These are phyloP conservation scores for Eupeodes corollae DNA, from an alignment of 1,140 invertebrate species.

Conservation along the genomic window DNA sequence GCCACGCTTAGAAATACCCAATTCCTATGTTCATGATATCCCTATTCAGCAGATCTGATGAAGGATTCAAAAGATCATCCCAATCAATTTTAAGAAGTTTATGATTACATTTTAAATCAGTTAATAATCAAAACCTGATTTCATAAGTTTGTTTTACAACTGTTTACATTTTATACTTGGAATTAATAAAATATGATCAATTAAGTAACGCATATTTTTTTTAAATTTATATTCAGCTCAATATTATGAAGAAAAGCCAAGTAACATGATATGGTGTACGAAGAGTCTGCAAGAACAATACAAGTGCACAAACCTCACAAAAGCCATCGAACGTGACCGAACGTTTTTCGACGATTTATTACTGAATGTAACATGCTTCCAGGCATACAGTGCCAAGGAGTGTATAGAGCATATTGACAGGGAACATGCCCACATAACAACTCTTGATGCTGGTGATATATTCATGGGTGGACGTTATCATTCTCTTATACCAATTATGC, in stretches of 20 bases:
- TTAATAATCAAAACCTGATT: no score
- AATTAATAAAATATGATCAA: no score
- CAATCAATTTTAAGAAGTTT: no score
- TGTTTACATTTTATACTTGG: no score
- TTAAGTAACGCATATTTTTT: no score
- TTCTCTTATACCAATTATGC: constrained; percentile 81
- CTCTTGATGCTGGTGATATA: constrained; percentile 84
- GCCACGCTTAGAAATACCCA: no score
- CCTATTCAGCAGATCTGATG: no score
- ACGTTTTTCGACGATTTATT: constrained; percentile 49
- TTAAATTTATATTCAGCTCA: constrained; percentile 17
- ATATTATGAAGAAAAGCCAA: constrained; percentile 25
- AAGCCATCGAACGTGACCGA: constrained; percentile 51
- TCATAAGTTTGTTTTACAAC: no score
- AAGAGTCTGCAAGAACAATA: constrained; percentile 55
- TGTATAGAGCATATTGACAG: constrained; percentile 68
- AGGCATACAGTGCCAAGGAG: constrained; percentile 66
- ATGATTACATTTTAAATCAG: no score
- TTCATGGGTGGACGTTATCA: constrained; percentile 86
- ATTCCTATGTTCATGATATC: no score
- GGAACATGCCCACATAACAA: constrained; percentile 71
- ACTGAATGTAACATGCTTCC: constrained; percentile 49
- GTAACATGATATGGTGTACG: constrained; percentile 58
- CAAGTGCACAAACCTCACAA: constrained; percentile 64
- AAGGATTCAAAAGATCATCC: no score